Base-by-base conservation (phyloP, 2,888 invertebrate genomes). In the Proisotoma minuta region DNA sequence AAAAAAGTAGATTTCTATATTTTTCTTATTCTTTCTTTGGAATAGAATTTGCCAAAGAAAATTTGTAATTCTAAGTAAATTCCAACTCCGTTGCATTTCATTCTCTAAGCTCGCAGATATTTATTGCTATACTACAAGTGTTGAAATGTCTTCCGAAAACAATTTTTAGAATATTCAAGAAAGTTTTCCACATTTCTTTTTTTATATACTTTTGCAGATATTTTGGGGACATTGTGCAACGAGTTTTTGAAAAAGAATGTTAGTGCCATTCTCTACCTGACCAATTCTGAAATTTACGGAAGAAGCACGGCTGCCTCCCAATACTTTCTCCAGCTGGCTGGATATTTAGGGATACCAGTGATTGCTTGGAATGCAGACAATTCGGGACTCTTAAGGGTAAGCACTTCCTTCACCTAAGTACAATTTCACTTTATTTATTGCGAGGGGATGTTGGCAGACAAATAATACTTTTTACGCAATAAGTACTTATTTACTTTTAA, bases 291-390 rank as follows among this genome's bases (percentile, higher is more conserved):
- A 82, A 88, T 88, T 79, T 94, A 92, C 77, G 93, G 93, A 51
- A 84, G 91, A 69, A 91, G 91, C 79, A 93, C 93, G 64, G 93
- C 93, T 73, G 91, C 93, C 70, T 91, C 92, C 63, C 93, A 94
- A 79, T 94, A 94, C 81, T 91, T 94, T 79, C 84, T 94, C 71
- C 93, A 94, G 81, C 82, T 94, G 76, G 91, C 93, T 73, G 92
- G 91, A 62, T 94, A 94, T 80, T 83, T 95, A 75, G 95, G 94
- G 72, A 93, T 96, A 77, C 96, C 96, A 74, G 93, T 96, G 57
- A 92, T 96, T 74, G 92, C 93, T 8, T 97, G 96, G 96, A 96
- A 96, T 79, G 94, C 95, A 8, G 96, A 97, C 79, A 96, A 96
- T 79, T 92, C 95, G 43, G 96, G 94, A 40, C 83, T 94, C 63